A percentile compares a stretch with the other conserved stretches of the same genome.
These are phyloP conservation scores for Tetranychus urticae DNA, from an alignment of 1,140 invertebrate species.

Conservation along the genomic window DNA sequence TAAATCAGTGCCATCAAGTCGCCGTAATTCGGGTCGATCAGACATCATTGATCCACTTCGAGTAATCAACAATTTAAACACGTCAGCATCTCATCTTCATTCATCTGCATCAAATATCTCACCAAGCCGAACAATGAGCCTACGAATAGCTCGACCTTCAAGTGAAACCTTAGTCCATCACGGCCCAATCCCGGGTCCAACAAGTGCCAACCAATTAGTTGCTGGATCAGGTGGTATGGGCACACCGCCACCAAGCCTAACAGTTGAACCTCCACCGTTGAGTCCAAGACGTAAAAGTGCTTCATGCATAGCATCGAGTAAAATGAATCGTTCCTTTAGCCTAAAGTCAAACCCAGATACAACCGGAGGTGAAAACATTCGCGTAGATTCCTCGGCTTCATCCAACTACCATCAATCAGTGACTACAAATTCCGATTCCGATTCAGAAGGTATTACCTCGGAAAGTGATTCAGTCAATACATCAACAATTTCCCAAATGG, in stretches of 20 bases:
- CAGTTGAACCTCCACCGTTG: not conserved
- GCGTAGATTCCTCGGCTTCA: not conserved
- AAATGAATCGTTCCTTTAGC: not conserved
- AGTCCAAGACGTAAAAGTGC: not conserved
- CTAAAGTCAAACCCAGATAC: not conserved
- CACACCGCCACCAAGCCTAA: not conserved
- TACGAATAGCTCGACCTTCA: not conserved
- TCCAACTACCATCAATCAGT: not conserved
- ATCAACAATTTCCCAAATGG: not conserved
- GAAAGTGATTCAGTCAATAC: not conserved
- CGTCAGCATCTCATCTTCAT: not conserved
- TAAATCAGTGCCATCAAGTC: constrained; percentile 6
- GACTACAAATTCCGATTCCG: not conserved
- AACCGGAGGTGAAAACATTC: not conserved
- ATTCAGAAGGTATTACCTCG: not conserved
- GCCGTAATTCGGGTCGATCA: constrained; percentile 6
- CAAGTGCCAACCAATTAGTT: not conserved
- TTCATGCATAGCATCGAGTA: not conserved
- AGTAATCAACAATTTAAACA: too few species aligned
- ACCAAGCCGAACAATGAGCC: not conserved
- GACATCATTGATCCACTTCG: not conserved
- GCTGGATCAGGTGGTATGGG: not conserved
- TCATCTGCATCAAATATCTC: not conserved
- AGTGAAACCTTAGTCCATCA: not conserved
- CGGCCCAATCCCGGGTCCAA: not conserved